phyloP scores from a whole-genome alignment of 2,888 invertebrate genomes.

The Baccha elongata region DNA sequence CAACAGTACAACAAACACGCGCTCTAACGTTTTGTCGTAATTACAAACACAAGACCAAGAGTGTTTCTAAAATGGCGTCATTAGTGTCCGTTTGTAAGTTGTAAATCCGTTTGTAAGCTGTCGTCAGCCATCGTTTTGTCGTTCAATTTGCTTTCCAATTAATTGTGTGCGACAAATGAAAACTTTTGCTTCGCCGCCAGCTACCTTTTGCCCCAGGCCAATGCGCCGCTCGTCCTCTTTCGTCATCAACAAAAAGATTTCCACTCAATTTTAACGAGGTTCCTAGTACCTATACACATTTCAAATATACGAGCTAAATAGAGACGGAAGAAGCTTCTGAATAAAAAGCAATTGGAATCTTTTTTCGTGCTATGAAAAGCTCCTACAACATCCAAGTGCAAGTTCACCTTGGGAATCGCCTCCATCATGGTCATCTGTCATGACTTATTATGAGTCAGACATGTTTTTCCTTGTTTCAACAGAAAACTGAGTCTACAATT shows the following conservation, averaged over 20 bases:
- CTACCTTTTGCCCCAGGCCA: no score
- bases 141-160: slow-evolving; percentile 48
- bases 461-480: slow-evolving; percentile 29
- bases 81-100: slow-evolving; percentile 26
- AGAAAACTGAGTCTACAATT: slow-evolving; percentile 15
- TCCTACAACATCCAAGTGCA: slow-evolving; percentile 44
- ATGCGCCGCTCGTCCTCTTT: not conserved
- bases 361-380: slow-evolving; percentile 31
- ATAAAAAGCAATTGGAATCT: slow-evolving; percentile 35
- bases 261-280: slow-evolving; percentile 9
- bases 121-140: not conserved
- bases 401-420: slow-evolving; percentile 68
- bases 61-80: slow-evolving; percentile 39
- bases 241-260: not conserved
- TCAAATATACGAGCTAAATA: not conserved
- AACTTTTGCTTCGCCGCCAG: not conserved
- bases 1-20: not conserved
- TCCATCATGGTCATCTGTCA: slow-evolving; percentile 58
- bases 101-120: no score
- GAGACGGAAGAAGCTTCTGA: not conserved
- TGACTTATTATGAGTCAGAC: slow-evolving; percentile 54
- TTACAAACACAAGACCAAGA: slow-evolving; percentile 25
- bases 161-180: slow-evolving; percentile 57
- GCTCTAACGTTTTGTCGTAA: not conserved
- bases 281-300: slow-evolving; percentile 22